Percentiles rank a stretch among this genome's conserved stretches.
Evolutionary conservation across 2,113 vertebrate genomes (phyloP).

Genomic region (Setophaga petechia): DNA sequence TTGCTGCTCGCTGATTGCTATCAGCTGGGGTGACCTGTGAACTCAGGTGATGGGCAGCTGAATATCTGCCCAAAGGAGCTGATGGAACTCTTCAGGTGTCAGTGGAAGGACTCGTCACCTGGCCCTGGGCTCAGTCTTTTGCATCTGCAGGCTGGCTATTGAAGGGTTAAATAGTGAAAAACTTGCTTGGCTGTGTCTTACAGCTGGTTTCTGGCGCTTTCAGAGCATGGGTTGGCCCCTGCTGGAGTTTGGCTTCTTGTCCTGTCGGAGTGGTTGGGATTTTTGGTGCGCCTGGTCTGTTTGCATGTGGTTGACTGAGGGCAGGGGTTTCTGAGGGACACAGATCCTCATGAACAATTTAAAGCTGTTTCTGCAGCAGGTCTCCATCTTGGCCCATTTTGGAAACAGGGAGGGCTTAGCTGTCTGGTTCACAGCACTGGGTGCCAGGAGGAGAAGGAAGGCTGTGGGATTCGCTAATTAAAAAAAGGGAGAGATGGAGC

Average conservation of each 20-base stretch:
- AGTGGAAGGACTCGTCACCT: rapidly evolving
- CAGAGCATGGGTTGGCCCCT: not conserved
- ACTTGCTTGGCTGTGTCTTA: not conserved
- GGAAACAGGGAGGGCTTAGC: not conserved
- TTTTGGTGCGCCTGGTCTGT: not conserved
- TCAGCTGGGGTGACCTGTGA: not conserved
- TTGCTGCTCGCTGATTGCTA: not conserved
- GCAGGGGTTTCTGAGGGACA: not conserved
- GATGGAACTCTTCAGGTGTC: not conserved
- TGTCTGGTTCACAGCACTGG: not conserved
- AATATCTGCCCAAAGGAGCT: not conserved
- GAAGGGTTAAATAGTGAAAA: not conserved
- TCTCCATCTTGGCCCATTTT: not conserved
- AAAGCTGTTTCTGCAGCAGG: not conserved
- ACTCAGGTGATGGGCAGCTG: not conserved
- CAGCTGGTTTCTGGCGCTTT: not conserved
- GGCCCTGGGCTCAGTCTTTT: not conserved
- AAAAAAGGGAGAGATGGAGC: not conserved
- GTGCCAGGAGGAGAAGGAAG: not conserved
- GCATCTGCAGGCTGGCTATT: not conserved
- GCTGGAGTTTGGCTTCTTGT: not conserved
- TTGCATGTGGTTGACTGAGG: not conserved
- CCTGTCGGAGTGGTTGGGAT: not conserved
- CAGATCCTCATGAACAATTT: rapidly evolving
- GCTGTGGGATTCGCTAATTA: not conserved